These are phyloP conservation scores for Tolypeutes matacus DNA, from an alignment of 2,797 vertebrate genomes.

Conservation along the genomic window DNA sequence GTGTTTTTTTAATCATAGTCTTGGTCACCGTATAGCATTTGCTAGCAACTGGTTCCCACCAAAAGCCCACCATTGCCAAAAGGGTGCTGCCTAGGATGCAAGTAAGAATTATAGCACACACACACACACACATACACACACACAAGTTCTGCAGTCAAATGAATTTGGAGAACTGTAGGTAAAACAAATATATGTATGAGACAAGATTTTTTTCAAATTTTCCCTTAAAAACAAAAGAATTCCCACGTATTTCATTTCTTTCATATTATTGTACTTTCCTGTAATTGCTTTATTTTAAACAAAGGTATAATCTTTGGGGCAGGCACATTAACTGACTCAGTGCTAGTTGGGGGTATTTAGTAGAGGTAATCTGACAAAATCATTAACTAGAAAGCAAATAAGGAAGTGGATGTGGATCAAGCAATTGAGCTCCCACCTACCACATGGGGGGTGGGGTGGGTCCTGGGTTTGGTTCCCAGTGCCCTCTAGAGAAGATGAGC, in stretches of 20 bases:
- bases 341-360: background rate
- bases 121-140: background rate
- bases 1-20: background rate
- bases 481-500: no score
- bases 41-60: background rate
- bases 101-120: background rate
- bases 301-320: background rate
- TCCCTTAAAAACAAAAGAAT: conserved; percentile 25
- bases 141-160: background rate
- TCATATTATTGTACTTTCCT: background rate
- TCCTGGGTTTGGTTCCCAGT: no score
- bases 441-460: no score
- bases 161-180: background rate
- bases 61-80: background rate
- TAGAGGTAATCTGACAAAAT: background rate
- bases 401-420: no score
- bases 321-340: conserved; percentile 2
- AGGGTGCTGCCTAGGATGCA: background rate
- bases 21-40: background rate
- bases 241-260: background rate
- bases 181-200: background rate
- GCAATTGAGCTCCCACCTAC: no score
- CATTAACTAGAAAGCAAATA: no score
- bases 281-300: background rate
- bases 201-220: background rate